A percentile compares a stretch with the other conserved stretches of the same genome.
phyloP scores from a whole-genome alignment of 1,140 invertebrate species.

The Batillaria attramentaria region DNA sequence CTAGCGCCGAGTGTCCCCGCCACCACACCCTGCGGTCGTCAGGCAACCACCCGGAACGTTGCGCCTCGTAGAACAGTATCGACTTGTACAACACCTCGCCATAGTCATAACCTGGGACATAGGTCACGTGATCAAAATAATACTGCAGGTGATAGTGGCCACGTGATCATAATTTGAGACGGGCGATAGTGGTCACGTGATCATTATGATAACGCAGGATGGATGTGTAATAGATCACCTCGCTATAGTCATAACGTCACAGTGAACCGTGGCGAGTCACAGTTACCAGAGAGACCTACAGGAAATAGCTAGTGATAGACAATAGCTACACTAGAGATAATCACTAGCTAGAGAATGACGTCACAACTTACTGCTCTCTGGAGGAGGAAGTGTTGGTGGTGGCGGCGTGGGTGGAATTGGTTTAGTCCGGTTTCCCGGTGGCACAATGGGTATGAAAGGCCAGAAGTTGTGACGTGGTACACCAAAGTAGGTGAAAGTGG shows the following conservation, averaged over 20 bases:
- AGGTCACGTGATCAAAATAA: too few relatives aligned
- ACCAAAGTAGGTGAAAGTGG: neutral
- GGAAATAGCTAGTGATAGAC: too few relatives aligned
- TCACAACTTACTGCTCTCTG: neutral
- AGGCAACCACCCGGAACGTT: conserved; percentile 77
- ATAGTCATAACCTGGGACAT: conserved; percentile 74
- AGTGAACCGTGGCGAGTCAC: too few relatives aligned
- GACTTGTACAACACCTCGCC: conserved; percentile 74
- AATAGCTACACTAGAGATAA: too few relatives aligned
- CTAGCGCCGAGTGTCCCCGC: conserved; percentile 76
- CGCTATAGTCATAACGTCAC: too few relatives aligned
- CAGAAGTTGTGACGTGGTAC: conserved; percentile 38
- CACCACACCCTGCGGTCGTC: conserved; percentile 74
- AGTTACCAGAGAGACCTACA: too few relatives aligned
- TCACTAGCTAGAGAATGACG: too few relatives aligned
- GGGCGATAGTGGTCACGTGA: too few relatives aligned
- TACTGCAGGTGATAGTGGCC: too few relatives aligned
- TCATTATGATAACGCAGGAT: too few relatives aligned
- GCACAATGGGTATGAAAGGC: conserved; percentile 38
- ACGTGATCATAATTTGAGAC: too few relatives aligned
- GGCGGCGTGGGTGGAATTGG: neutral
- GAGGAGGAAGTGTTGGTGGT: neutral
- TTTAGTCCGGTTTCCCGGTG: neutral
- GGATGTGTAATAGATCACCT: too few relatives aligned
- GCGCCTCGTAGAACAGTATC: conserved; percentile 78